Evolutionary conservation across 1,140 invertebrate species (phyloP), one percentile per base, ranked within the genome.

Genomic region (Brachionus sp.): DNA sequence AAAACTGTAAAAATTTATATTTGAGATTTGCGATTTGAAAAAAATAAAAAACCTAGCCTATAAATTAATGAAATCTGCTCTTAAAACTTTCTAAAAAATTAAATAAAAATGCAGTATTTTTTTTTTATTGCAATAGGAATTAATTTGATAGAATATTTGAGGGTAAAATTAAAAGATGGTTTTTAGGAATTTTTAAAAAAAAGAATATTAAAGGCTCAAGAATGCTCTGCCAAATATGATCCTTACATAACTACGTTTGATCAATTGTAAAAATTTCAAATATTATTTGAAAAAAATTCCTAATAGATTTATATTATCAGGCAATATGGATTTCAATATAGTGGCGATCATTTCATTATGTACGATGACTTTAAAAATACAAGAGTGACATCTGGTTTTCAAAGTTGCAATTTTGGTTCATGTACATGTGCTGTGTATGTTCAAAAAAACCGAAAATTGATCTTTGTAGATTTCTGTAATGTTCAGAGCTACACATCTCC

Each of bases 401-500:
- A 75, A 25, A 10, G 2, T 6, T 75, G 70, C 23, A 19, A 29
- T 25, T 19, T 9, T 44, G 70, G 37, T 44, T 75, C 70, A 25
- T 46, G 70, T 13, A 75, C 16, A 7, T 75, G 70, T 25, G 70
- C 70, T 12, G 33, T 75, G 7, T 75, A 75, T 46, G 16, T 75
- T n/a, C 16, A 75, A 75, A 75, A 75, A 75, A 42, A 46, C 12
- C 46, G 16, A 75, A 75, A 46, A 75, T 23, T 75, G 13, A 46
- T 75, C 10, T 75, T 75, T 75, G 70, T 75, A 5, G 70, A 75
- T 75, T 75, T 75, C 13, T 75, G 70, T 46, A 46, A 46, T 44
- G 70, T 75, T 23, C 7, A 44, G 7, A 75, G 42, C 39, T 10
- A 75, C 16, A 13, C 12, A 12, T 75, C 70, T 44, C 70, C 70